phyloP scores from a whole-genome alignment of 2,888 invertebrate species.

The Hipparchia semele region DNA sequence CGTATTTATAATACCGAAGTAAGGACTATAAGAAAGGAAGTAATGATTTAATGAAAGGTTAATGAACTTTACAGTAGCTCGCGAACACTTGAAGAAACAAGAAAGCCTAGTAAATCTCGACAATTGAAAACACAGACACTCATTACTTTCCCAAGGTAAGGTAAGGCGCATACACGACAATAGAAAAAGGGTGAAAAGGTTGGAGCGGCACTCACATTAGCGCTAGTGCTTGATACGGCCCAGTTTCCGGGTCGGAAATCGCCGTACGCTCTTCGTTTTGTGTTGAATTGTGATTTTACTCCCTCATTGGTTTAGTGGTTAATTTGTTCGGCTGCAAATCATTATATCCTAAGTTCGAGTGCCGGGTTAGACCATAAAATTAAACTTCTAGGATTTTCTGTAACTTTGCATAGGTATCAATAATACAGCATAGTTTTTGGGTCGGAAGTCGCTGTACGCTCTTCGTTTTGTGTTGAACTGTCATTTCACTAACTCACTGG shows the following conservation, averaged over 20 bases:
- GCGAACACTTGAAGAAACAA: constrained; percentile 20
- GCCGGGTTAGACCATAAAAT: no score
- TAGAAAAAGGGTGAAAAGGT: constrained; percentile 34
- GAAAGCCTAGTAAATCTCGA: constrained; percentile 11
- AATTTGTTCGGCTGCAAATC: no score
- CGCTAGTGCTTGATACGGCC: constrained; percentile 40
- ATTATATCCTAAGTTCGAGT: no score
- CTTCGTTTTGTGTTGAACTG: not conserved
- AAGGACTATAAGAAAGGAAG: no score
- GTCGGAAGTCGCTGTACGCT: not conserved
- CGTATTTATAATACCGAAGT: no score
- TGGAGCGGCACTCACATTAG: constrained; percentile 39
- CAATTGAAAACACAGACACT: constrained; percentile 25
- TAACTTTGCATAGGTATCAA: no score
- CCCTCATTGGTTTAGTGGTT: no score
- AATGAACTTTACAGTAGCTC: constrained; percentile 6
- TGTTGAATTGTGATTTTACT: constrained; percentile 13
- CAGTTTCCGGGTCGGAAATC: constrained; percentile 42
- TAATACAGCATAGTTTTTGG: no score
- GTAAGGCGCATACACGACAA: constrained; percentile 27
- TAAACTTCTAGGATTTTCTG: no score
- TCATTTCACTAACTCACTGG: not conserved
- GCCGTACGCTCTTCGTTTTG: constrained; percentile 38
- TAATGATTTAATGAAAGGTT: not conserved
- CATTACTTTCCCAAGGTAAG: constrained; percentile 9